A percentile compares a stretch with the other conserved stretches of the same genome.
Evolutionary conservation across 1,140 invertebrate species (phyloP).

Genomic region (Ceratina japonica): DNA sequence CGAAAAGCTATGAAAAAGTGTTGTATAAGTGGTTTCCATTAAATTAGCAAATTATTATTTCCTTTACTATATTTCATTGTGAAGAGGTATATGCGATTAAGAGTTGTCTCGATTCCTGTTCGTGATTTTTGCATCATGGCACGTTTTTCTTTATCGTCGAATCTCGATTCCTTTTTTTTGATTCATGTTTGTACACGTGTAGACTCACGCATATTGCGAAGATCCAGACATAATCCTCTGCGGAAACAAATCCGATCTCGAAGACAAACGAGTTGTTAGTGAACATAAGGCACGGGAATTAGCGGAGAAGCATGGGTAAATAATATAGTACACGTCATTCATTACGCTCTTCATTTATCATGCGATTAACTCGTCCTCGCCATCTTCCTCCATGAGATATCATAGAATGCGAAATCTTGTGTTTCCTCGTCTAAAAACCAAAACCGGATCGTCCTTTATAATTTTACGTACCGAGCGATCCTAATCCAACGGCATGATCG

Average conservation of each 20-base stretch:
- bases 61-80: no score
- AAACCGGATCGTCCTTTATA: not conserved
- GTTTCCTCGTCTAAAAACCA: not conserved
- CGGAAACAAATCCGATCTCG: constrained; percentile 96
- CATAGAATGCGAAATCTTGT: not conserved
- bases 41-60: no score
- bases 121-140: not conserved
- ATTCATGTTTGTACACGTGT: constrained; percentile 58
- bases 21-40: not conserved
- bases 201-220: constrained; percentile 96
- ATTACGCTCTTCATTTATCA: not conserved
- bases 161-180: constrained; percentile 16
- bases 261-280: constrained; percentile 88
- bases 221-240: constrained; percentile 97
- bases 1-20: not conserved
- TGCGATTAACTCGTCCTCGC: not conserved
- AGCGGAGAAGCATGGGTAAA: constrained; percentile 89
- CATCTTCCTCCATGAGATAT: not conserved
- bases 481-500: no score
- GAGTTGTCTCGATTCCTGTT: not conserved
- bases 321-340: constrained; percentile 13
- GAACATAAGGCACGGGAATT: constrained; percentile 90
- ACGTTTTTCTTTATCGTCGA: not conserved
- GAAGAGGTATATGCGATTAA: not conserved
- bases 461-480: not conserved